These are phyloP conservation scores for Pseudolaguvia tuberculata DNA, from an alignment of 2,113 vertebrate species.

Conservation along the genomic window DNA sequence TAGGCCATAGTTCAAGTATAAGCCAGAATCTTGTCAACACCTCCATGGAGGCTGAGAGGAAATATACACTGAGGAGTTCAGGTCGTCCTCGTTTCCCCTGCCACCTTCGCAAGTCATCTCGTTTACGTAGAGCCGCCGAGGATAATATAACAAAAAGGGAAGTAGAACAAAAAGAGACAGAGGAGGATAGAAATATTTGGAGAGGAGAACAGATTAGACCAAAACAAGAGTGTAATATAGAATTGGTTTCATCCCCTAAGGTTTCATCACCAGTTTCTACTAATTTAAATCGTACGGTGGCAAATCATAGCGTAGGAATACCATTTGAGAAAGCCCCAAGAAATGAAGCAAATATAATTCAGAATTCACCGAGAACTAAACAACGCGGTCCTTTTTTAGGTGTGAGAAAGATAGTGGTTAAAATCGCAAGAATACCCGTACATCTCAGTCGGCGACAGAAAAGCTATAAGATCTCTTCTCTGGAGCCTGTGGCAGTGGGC, in stretches of 20 bases:
- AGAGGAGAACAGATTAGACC: constrained; percentile 51
- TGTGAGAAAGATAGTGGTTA: constrained; percentile 90
- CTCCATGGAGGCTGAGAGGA: constrained; percentile 71
- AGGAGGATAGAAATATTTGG: constrained; percentile 48
- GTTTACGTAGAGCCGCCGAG: constrained; percentile 58
- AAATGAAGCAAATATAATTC: constrained; percentile 27
- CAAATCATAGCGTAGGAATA: constrained; percentile 36
- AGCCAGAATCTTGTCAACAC: constrained; percentile 28
- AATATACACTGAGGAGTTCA: constrained; percentile 89
- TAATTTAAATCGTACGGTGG: constrained; percentile 11
- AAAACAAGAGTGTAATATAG: constrained; percentile 41
- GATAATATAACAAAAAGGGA: constrained; percentile 41
- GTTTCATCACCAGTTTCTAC: constrained; percentile 24
- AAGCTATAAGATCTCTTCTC: constrained; percentile 93
- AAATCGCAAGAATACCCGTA: constrained; percentile 92
- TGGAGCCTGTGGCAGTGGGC: constrained; percentile 64
- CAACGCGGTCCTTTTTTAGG: constrained; percentile 44
- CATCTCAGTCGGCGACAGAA: constrained; percentile 90
- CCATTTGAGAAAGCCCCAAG: constrained; percentile 21
- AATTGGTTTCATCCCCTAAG: constrained; percentile 47
- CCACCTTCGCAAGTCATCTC: constrained; percentile 80
- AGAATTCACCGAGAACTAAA: constrained; percentile 36
- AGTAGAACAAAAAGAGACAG: constrained; percentile 36
- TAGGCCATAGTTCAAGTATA: constrained; percentile 34
- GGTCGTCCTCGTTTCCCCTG: constrained; percentile 92